Evolutionary conservation across 2,113 vertebrate genomes (phyloP).

Genomic region (Hippocampus abdominalis): DNA sequence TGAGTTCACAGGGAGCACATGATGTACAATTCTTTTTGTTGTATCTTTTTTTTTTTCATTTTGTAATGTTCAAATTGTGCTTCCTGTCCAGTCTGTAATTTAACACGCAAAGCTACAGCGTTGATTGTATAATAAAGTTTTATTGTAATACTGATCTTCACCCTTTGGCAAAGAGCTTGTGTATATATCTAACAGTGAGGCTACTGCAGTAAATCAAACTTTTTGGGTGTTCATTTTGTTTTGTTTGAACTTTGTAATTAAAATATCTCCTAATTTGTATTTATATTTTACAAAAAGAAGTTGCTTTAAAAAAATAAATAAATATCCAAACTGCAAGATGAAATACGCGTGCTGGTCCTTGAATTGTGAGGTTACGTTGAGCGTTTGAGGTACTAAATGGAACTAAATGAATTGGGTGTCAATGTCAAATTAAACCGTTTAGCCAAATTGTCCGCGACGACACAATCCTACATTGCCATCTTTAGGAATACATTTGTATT

Average conservation of each 20-base stretch:
- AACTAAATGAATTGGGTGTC: constrained; percentile 8
- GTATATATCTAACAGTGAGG: constrained; percentile 79
- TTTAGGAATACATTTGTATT: constrained; percentile 41
- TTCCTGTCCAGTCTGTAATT: constrained; percentile 89
- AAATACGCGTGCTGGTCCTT: constrained; percentile 47
- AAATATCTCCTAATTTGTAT: constrained; percentile 98
- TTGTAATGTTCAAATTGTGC: constrained; percentile 78
- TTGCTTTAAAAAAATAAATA: constrained; percentile 87
- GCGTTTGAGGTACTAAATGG: constrained; percentile 1
- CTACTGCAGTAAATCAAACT: constrained; percentile 74
- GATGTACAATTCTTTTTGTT: constrained; percentile 69
- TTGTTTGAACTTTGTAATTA: constrained; percentile 99
- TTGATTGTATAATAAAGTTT: constrained; percentile 90
- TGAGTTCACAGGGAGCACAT: constrained; percentile 70
- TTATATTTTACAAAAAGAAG: constrained; percentile 98
- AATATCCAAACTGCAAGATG: constrained; percentile 88
- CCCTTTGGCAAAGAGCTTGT: constrained; percentile 89
- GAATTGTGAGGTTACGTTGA: constrained; percentile 13
- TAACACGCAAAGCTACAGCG: constrained; percentile 89
- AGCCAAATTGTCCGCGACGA: constrained; percentile 16
- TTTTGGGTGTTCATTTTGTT: constrained; percentile 80
- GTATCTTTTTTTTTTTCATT: constrained; percentile 8
- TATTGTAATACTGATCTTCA: constrained; percentile 84
- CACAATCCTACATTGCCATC: constrained; percentile 50
- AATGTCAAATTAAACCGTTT: constrained; percentile 27